Evolutionary conservation across 2,888 invertebrate genomes (phyloP).

Genomic region (Drosophila neutralis): DNA sequence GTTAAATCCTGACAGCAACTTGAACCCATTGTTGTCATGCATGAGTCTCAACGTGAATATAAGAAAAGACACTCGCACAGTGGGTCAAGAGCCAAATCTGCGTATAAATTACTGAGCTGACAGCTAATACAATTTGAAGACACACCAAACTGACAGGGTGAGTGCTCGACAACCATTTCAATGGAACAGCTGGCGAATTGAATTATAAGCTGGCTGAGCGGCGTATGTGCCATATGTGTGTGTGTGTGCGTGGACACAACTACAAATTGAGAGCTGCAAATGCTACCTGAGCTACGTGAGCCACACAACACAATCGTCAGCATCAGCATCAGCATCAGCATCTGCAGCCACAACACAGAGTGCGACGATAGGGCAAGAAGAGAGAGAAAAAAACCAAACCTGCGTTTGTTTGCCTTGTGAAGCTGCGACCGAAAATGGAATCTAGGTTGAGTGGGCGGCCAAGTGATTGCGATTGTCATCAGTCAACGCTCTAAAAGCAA

Average conservation of each 20-base stretch:
- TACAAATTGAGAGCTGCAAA: slow-evolving; percentile 69
- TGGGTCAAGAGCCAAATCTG: slow-evolving; percentile 42
- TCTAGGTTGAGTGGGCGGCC: slow-evolving; percentile 78
- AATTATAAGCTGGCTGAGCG: slow-evolving; percentile 63
- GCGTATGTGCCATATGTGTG: slow-evolving; percentile 57
- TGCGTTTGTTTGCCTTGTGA: slow-evolving; percentile 52
- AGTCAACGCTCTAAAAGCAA: slow-evolving; percentile 80
- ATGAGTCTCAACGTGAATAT: slow-evolving; percentile 32
- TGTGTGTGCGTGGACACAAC: slow-evolving; percentile 24
- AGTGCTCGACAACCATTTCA: slow-evolving; percentile 33
- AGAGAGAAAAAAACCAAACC: slow-evolving; percentile 17
- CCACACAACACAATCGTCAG: slow-evolving; percentile 31
- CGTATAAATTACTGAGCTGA: slow-evolving; percentile 56
- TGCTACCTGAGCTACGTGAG: slow-evolving; percentile 63
- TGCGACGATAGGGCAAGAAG: neutral
- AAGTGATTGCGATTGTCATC: slow-evolving; percentile 79
- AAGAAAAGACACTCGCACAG: slow-evolving; percentile 19
- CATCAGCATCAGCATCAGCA: slow-evolving; percentile 16
- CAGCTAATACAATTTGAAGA: slow-evolving; percentile 72
- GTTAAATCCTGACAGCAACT: slow-evolving; percentile 75
- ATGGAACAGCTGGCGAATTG: slow-evolving; percentile 41
- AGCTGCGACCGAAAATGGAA: slow-evolving; percentile 61
- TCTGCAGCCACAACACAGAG: slow-evolving; percentile 4
- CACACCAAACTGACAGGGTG: slow-evolving; percentile 27
- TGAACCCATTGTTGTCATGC: slow-evolving; percentile 75